Evolutionary conservation across 2,797 vertebrate species (phyloP), one percentile per base, ranked within the genome.

Genomic region (Cyprinella venusta): DNA sequence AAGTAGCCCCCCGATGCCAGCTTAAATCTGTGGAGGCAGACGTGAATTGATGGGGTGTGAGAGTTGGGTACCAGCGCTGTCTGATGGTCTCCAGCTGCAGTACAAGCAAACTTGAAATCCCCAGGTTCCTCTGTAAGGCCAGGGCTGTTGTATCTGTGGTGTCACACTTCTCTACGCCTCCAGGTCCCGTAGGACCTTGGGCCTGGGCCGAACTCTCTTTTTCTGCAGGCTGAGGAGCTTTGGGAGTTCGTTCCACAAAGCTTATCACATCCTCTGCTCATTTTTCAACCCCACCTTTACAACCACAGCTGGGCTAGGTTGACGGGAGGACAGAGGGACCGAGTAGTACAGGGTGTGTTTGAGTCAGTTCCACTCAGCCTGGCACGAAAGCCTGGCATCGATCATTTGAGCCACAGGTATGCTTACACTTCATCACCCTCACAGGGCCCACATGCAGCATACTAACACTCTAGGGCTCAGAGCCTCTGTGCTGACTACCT

Each of bases 261-360:
- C 85, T 86, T 80, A 82, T 69, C 76, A 67, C 81, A 85, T 87
- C 64, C 86, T 10, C n/a, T 70, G 71, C 86, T 89, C 86, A 80
- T 89, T 91, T 90, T 89, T 90, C 89, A 89, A 74, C 84, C 16
- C 36, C 69, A 85, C 40, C 83, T 88, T 87, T 72, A 69, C 69
- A 87, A 81, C 76, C 80, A 48, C 87, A 88, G 88, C 85, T 88
- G 87, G 82, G 67, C 78, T 67, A 40, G 65, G 76, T 81, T 79
- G 79, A 82, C 82, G 72, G 72, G 82, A 75, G 76, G 77, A 82
- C 84, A 69, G 82, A 42, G 74, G 36, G 78, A 68, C 76, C 42
- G 75, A 76, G 81, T 80, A 82, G 84, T 75, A 75, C 40, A 76
- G 78, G 76, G 75, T 83, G 69, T 83, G 81, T 85, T 84, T 81